Percentiles rank a stretch among this genome's conserved stretches.
Evolutionary conservation across 2,888 invertebrate genomes (phyloP).

Genomic region (Glyphotaelius pellucidus): DNA sequence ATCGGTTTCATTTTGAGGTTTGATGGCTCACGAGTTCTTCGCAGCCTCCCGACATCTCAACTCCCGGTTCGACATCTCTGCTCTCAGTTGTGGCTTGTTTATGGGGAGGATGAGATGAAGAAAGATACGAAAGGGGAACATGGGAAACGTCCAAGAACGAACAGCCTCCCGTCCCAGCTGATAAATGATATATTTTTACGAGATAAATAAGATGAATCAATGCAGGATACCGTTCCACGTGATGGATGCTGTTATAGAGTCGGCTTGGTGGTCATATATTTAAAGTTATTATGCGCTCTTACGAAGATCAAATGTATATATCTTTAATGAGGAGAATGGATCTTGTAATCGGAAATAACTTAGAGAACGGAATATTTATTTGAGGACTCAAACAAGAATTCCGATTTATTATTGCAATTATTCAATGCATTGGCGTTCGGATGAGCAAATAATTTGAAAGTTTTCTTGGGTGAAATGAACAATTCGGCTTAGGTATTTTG

Average conservation of each 20-base stretch:
- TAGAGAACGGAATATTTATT: neutral
- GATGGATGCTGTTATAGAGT: neutral
- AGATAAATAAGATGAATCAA: neutral
- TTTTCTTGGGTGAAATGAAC: too few species aligned
- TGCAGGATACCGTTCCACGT: neutral
- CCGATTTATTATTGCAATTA: too few species aligned
- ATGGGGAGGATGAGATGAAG: neutral
- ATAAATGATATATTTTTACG: constrained; percentile 18
- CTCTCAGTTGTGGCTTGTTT: neutral
- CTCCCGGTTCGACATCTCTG: neutral
- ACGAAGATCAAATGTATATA: neutral
- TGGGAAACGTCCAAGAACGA: constrained; percentile 11
- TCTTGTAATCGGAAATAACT: neutral
- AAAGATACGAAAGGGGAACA: constrained; percentile 19
- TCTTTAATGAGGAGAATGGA: neutral
- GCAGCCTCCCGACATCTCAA: neutral
- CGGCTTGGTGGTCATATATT: neutral
- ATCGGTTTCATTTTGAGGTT: neutral
- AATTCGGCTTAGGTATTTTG: too few species aligned
- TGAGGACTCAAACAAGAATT: neutral
- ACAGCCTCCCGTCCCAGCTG: neutral
- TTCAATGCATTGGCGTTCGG: too few species aligned
- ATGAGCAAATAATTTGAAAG: too few species aligned
- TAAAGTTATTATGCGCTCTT: neutral
- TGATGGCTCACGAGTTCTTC: neutral